Base-by-base conservation (phyloP, 2,797 vertebrate genomes). In the Alosa sapidissima region DNA sequence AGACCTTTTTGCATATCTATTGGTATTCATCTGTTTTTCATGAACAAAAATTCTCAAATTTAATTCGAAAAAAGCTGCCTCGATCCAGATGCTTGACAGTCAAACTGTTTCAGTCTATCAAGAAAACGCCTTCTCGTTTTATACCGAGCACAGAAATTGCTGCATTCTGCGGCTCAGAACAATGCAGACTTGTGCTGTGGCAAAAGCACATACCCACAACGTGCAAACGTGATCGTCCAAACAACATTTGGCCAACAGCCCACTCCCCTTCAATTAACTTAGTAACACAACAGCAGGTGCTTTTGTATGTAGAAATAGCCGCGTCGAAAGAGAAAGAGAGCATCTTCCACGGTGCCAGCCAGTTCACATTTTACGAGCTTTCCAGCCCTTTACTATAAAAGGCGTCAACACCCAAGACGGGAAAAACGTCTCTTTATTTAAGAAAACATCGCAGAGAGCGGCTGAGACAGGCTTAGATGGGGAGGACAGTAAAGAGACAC, bases 401-500 rank as follows among this genome's bases (percentile, higher is more conserved):
- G 62, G 24, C 9, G 28, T 36, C n/a, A 24, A 33, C 62, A 68
- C 28, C 28, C 62, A 3, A 36, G 9, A 68, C n/a, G n/a, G 24
- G 11, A 36, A 68, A 68, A 68, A 33, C 24, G 1, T 68, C 21
- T 60, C n/a, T 33, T 14, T 68, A 11, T 68, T 68, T 65, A 19
- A 24, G n/a, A 10, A 65, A 65, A 65, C 58, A 68, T 6, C 1
- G n/a, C 10, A 2, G 9, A 28, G 60, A 62, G 6, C 2, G 60
- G 1, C 24, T 28, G n/a, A 62, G 60, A 62, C 7, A 1, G n/a
- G 2, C 24, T 28, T 5, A 62, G 60, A 62, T 2, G n/a, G n/a
- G 24, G 62, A 68, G 14, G 54, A 86, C 85, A 78, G 45, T 81
- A 75, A 21, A 52, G 82, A 83, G 65, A 81, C 52, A 54, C 52